Percentiles rank a stretch among this genome's conserved stretches.
These are phyloP conservation scores for Parnassius apollo DNA, from an alignment of 2,888 invertebrate species.

Conservation along the genomic window DNA sequence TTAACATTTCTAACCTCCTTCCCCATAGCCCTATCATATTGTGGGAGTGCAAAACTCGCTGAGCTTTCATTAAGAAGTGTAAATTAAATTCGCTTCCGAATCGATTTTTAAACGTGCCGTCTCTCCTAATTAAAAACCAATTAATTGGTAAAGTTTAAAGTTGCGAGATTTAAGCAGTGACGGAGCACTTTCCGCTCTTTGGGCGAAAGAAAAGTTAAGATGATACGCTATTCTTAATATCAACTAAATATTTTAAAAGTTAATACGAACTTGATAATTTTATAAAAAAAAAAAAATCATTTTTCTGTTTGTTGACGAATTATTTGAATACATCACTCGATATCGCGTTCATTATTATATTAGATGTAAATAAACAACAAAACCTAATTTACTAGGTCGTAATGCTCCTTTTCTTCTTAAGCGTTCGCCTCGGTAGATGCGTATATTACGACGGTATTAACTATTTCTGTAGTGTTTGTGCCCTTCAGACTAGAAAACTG, in stretches of 20 bases:
- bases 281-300: too few relatives aligned
- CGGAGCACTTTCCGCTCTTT: conserved; percentile 17
- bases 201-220: conserved; percentile 5
- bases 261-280: not conserved
- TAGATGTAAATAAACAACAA: too few relatives aligned
- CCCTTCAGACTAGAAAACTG: too few relatives aligned
- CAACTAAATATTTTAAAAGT: conserved; percentile 4
- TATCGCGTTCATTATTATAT: too few relatives aligned
- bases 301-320: too few relatives aligned
- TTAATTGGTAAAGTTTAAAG: conserved; percentile 35
- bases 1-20: conserved; percentile 50
- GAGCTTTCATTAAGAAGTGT: conserved; percentile 62
- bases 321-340: too few relatives aligned
- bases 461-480: too few relatives aligned
- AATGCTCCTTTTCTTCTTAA: too few relatives aligned
- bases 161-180: conserved; percentile 23
- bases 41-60: conserved; percentile 40
- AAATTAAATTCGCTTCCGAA: conserved; percentile 63
- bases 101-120: conserved; percentile 54
- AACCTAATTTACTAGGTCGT: too few relatives aligned
- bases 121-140: conserved; percentile 57
- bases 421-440: too few relatives aligned
- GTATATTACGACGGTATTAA: too few relatives aligned
- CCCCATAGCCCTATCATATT: conserved; percentile 42
- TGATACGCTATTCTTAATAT: conserved; percentile 5